Base-by-base conservation (phyloP, 2,888 invertebrate species). In the Pachymerium ferrugineum region DNA sequence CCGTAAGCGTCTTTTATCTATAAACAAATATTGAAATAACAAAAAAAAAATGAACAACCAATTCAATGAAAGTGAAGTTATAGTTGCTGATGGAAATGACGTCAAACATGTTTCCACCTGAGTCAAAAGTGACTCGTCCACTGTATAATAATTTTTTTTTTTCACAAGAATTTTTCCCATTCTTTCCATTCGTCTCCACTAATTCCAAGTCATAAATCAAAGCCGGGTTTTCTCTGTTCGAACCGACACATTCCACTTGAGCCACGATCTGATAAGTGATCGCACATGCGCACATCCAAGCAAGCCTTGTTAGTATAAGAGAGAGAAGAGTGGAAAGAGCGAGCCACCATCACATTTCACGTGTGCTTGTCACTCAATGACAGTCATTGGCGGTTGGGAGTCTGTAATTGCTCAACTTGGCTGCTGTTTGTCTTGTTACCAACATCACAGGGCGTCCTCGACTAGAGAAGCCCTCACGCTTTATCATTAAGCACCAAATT, bases 191-290 rank as follows among this genome's bases (percentile, higher is more conserved):
- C 47, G 47, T 47, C 47, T 47, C 47, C 47, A 47, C 47, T 47
- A 47, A 47, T 47, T 47, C 47, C 47, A 47, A 47, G 47, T 47
- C 47, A 47, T 47, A 47, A 47, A 47, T 47, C 47, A 47, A 47
- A 47, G 47, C 47, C 47, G 22, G 22, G 14, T 47, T 47, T 47
- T 47, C 47, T 47, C 47, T 47, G 47, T 47, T 47, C 47, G 47
- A 47, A 47, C 47, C 47, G 47, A 47, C 47, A 47, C 47, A 47
- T 47, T 47, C 47, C 47, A 47, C 47, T 47, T 47, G 47, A 47
- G 47, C 47, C 47, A 47, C 47, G 47, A 47, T 47, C 47, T 47
- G 47, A 47, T 47, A 47, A 47, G 47, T 47, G 47, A 47, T 47
- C 47, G 47, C 47, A 47, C 47, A 47, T 47, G 47, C 47, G 47